Base-by-base conservation (phyloP, 2,797 vertebrate genomes). In the Phrynocephalus forsythii region DNA sequence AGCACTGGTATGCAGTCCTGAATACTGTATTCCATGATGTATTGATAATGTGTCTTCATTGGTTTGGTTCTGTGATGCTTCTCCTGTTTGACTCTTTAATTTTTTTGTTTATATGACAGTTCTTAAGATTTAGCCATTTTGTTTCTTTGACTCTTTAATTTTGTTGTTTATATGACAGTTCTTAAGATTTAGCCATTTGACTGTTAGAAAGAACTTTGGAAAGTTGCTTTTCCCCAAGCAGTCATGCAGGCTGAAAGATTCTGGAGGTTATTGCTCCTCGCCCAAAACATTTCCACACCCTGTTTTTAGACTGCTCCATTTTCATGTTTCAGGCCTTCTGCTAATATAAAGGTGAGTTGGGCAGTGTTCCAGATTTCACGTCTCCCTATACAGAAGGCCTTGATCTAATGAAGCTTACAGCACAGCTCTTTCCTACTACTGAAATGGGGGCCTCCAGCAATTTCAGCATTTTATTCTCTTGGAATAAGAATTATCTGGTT, bases 401-500 rank as follows among this genome's bases (percentile, higher is more conserved):
- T 69, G 69, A 60, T 83, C 80, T 60, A 56, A 77, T 78, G 26
- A 68, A 82, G 48, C 52, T 48, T 30, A n/a, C 30, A 69, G 24
- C 73, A 78, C 2, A 60, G 18, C 50, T 13, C 13, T n/a, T 26
- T 18, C 24, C 8, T 33, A 56, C 63, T 30, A 3, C 66, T 69
- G 77, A 83, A 83, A 83, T 44, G 38, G 22, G 30, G 63, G 30
- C 73, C 81, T 79, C 81, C 16, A 20, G 73, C 81, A 71, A 66
- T 78, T 87, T 67, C 20, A 33, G 44, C 56, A 33, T 83, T 78
- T 87, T 87, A 87, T 33, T 38, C 16, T 83, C 66, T 83, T 83
- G 67, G 66, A 83, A 81, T 66, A 87, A 44, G 83, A 83, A 77
- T 72, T 69, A 66, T 66, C 86, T 69, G 50, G 75, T 83, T 87